phyloP scores from a whole-genome alignment of 2,888 invertebrate genomes.

The Andrena marginata region DNA sequence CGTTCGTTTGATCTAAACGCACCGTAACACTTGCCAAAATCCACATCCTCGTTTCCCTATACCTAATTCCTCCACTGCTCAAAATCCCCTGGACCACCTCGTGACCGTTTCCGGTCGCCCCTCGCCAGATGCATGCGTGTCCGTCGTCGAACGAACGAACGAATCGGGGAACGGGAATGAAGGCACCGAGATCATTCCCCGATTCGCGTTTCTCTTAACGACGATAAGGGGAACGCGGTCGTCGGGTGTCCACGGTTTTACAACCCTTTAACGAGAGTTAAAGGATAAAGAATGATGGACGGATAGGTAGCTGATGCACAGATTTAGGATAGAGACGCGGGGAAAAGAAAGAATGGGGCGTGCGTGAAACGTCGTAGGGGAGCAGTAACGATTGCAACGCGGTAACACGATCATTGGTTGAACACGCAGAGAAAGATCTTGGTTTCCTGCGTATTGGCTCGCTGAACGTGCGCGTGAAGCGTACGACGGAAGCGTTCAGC shows the following conservation, averaged over 20 bases:
- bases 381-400: constrained; percentile 13
- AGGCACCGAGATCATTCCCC: not conserved
- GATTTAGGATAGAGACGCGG: too few relatives aligned
- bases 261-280: too few relatives aligned
- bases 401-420: constrained; percentile 65
- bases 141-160: not conserved
- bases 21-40: not conserved
- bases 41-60: too few relatives aligned
- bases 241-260: not conserved
- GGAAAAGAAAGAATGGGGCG: not conserved
- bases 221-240: not conserved
- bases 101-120: not conserved
- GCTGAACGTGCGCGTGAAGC: constrained; percentile 95
- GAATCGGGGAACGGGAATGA: not conserved
- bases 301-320: not conserved
- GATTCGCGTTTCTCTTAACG: not conserved
- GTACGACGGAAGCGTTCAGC: constrained; percentile 96
- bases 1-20: too few relatives aligned
- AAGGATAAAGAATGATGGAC: not conserved
- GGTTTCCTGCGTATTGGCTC: constrained; percentile 97
- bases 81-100: not conserved
- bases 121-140: constrained; percentile 34
- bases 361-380: constrained; percentile 11
- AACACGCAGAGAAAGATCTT: constrained; percentile 92
- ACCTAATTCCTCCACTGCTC: not conserved